phyloP scores from a whole-genome alignment of 2,797 vertebrate genomes.

The Crax fasciolata region DNA sequence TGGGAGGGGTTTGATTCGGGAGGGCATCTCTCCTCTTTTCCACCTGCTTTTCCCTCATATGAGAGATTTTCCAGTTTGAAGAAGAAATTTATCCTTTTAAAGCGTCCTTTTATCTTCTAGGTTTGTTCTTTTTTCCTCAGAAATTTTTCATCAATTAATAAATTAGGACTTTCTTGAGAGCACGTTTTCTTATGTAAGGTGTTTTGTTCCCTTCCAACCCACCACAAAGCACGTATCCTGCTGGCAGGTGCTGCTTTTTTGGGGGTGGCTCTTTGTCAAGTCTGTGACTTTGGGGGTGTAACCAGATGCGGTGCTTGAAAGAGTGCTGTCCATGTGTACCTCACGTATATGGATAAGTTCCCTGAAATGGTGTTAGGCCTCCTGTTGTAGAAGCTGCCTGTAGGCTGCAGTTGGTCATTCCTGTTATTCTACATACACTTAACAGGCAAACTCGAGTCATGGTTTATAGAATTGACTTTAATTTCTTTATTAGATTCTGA shows the following conservation, averaged over 20 bases:
- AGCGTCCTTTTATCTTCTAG: background rate
- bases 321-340: too few species aligned
- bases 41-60: background rate
- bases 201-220: background rate
- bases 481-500: background rate
- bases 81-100: rapidly evolving
- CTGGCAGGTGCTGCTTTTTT: background rate
- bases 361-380: rapidly evolving
- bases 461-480: background rate
- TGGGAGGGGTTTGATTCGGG: background rate
- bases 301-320: background rate
- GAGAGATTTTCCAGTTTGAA: background rate
- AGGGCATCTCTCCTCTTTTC: background rate
- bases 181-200: rapidly evolving
- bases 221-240: background rate
- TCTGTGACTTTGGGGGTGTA: background rate
- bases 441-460: background rate
- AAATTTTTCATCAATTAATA: background rate
- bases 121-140: rapidly evolving
- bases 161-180: background rate
- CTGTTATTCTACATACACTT: rapidly evolving
- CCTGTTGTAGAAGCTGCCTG: background rate
- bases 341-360: background rate
- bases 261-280: too few species aligned
- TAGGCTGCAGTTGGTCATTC: background rate